Evolutionary conservation across 2,113 vertebrate genomes (phyloP), one percentile per base, ranked within the genome.

Genomic region (Grantiella picta): DNA sequence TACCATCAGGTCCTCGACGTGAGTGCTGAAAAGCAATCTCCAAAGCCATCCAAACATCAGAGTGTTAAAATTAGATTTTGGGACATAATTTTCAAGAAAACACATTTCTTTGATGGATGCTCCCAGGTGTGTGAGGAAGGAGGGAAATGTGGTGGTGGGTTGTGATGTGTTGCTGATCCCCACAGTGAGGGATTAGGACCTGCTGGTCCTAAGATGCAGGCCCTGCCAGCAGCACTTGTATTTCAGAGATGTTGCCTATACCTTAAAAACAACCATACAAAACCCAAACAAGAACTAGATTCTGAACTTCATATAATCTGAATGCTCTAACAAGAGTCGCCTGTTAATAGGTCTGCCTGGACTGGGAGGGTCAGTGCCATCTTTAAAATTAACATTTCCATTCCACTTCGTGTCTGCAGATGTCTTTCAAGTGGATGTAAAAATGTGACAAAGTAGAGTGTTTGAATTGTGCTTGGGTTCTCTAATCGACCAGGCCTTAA

Each of bases 401-500:
- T 82, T 76, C 64, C 9, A 31, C 36, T 82, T 76, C 0, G 3
- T 71, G 57, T 60, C 61, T 90, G 36, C 42, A 49, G 50, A 54
- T 60, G 61, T 68, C 53, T 91, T 89, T 89, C 38, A 78, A 60
- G 35, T 86, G 73, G n/a, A 56, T 84, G 52, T 88, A 72, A 76
- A 80, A 86, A 68, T 82, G 66, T 93, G 59, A 59, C 82, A 70
- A 69, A 86, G 72, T 33, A 33, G 53, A 49, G 77, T 44, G 27
- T 52, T 87, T 91, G 73, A 69, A 42, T 79, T 92, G 86, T 89
- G 77, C 49, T 91, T 87, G 65, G 38, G 12, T 91, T 94, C 83
- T 91, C 23, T 53, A 71, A 64, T 54, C 28, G 44, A 88, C 82
- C 59, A 77, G 53, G 64, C 93, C 93, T 95, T 81, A 81, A 92